Percentiles rank a stretch among this genome's conserved stretches.
These are phyloP conservation scores for Spea multiplicata DNA, from an alignment of 2,113 vertebrate genomes.

Conservation along the genomic window DNA sequence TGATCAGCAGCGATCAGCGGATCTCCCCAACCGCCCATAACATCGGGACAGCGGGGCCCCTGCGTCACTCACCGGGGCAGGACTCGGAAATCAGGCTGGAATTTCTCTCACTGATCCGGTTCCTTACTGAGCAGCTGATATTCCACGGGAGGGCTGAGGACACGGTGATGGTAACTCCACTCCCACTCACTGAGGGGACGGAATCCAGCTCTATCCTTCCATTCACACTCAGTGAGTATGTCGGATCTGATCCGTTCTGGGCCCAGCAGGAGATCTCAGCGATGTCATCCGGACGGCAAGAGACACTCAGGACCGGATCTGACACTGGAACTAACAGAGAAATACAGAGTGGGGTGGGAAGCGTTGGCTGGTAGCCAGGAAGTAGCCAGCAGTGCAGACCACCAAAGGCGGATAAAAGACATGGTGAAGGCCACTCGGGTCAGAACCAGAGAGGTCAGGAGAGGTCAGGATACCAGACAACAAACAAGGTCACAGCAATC, in stretches of 20 bases:
- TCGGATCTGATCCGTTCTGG: not conserved
- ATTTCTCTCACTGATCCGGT: not conserved
- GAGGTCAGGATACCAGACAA: too few relatives aligned
- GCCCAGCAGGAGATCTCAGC: conserved; percentile 3
- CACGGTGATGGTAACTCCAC: not conserved
- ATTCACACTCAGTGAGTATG: not conserved
- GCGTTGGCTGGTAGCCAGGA: too few relatives aligned
- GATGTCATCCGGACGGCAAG: not conserved
- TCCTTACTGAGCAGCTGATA: not conserved
- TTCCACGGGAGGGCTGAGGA: not conserved
- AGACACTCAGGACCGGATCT: not conserved
- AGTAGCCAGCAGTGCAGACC: too few relatives aligned
- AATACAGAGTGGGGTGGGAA: too few relatives aligned
- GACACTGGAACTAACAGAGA: not conserved
- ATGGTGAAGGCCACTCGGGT: too few relatives aligned
- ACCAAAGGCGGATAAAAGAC: too few relatives aligned
- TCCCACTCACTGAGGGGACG: not conserved
- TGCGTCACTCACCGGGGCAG: not conserved
- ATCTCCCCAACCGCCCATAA: too few relatives aligned
- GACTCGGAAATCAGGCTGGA: not conserved
- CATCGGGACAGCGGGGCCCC: too few relatives aligned
- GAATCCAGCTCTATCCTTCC: not conserved
- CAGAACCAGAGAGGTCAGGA: too few relatives aligned
- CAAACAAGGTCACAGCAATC: too few relatives aligned
- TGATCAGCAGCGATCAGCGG: too few relatives aligned